Evolutionary conservation across 2,797 vertebrate species (phyloP), one percentile per base, ranked within the genome.

Genomic region (Bucorvus abyssinicus): DNA sequence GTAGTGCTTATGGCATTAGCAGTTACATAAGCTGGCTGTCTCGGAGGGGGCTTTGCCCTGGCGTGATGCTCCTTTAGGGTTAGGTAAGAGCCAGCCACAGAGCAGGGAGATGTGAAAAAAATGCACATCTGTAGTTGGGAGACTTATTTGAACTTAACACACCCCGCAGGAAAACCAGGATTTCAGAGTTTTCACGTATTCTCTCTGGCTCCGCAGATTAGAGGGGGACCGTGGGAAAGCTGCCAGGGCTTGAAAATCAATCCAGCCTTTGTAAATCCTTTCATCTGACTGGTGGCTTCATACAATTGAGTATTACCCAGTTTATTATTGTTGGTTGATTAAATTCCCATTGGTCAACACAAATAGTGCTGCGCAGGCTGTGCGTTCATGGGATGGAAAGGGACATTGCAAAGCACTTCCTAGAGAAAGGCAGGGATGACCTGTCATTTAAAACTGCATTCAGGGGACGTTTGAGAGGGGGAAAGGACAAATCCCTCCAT

Each of bases 241-340:
- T 96, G 97, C 97, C 97, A 97, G 94, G 95, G 91, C 95, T 74
- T 79, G 92, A 94, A 95, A 93, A 95, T 96, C 96, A 97, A 96
- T 95, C 93, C 95, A 76, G 94, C 79, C 91, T 95, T 96, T 97
- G 93, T 96, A 97, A 96, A 97, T 96, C 95, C 95, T 93, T 96
- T 97, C 97, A 95, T 96, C 96, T 96, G 95, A 94, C 94, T 96
- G 96, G 87, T 23, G 24, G 94, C 92, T 87, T 92, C 90, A 47
- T 93, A 95, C 96, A 96, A 96, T 94, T 91, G 95, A 93, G 96
- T 94, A 96, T 97, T 97, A 95, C 94, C 92, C 95, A 52, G 84
- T 96, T 96, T 97, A 96, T 97, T 97, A 94, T 95, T 96, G 95
- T 97, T 91, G 83, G 87, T 88, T 97, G 95, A 97, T 97, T 97